Evolutionary conservation across 1,140 invertebrate genomes (phyloP), one percentile per base, ranked within the genome.

Genomic region (Diachasmimorpha longicaudata): DNA sequence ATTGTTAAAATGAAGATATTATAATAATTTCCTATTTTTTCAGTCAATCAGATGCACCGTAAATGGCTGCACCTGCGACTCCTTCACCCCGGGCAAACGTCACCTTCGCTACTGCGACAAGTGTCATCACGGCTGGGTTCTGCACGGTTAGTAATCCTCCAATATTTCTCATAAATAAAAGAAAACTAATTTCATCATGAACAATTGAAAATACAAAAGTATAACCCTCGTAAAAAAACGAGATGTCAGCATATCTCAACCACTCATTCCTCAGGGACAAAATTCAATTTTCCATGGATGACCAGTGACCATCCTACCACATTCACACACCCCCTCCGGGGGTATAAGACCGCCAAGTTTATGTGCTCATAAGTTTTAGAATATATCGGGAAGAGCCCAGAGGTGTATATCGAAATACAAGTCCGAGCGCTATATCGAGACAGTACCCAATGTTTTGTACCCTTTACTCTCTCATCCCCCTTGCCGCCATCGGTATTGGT

Each of bases 81-180:
- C 93, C 77, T 95, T 95, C 86, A 90, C 91, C n/a, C 93, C 94
- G 11, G 93, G 93, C 46, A 94, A 94, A 84, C 84, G 90, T 67
- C 91, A 93, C 81, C 90, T 95, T 31, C 91, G 94, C 16, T 92
- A 91, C 81, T 95, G 94, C 88, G 93, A 93, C 78, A 91, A 91
- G 55, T 95, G 94, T 83, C 92, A 92, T 79, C 94, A 95, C 84
- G 93, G 93, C 70, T 95, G 94, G 93, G 93, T 95, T 66, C 92
- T 92, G 74, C 94, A 95, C 86, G 94, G 94, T 95, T 87, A 94
- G 93, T 89, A 31, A 63, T 9, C 16, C 16, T 36, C 39, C 70
- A 72, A 70, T 66, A n/a, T 72, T n/a, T 55, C 46, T 36, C 37
- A 74, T 69, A 67, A 16, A 36, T 19, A 13, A 31, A 73, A 8